Conservation (phyloP, 2,888 invertebrate species). For the Caenorhabditis sp. region DNA sequence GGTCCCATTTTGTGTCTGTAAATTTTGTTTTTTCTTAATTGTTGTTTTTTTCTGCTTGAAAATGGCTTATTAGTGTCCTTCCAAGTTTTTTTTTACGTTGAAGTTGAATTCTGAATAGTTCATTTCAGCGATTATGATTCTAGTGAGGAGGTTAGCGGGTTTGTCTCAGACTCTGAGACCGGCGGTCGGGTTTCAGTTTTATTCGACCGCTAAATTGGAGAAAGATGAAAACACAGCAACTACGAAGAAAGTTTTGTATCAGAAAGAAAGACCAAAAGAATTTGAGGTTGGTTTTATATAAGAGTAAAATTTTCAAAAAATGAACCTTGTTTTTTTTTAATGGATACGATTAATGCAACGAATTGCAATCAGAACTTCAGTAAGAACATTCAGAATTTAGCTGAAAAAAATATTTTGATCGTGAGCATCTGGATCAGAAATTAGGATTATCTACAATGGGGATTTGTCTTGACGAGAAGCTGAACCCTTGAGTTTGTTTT, state of each 20-base stretch:
- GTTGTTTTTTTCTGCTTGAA: not conserved
- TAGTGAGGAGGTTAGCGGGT: not conserved
- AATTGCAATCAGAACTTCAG: no score
- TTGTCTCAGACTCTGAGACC: not conserved
- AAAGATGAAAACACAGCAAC: not conserved
- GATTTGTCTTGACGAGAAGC: no score
- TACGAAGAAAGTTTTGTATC: not conserved
- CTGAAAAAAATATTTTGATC: no score
- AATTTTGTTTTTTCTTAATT: not conserved
- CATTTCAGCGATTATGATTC: not conserved
- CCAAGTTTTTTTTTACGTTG: not conserved
- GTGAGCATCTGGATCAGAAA: no score
- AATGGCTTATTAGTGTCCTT: not conserved
- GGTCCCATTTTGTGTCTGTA: not conserved
- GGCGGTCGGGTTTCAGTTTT: not conserved
- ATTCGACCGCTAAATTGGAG: not conserved
- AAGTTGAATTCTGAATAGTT: not conserved
- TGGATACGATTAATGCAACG: no score
- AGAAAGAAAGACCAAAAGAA: conserved; percentile 8
- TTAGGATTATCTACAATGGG: no score
- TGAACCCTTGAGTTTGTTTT: no score
- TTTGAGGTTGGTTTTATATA: conserved; percentile 16
- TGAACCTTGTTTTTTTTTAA: no score
- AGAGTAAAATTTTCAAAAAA: no score
- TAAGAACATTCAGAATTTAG: no score